These are phyloP conservation scores for Leucania comma DNA, from an alignment of 2,888 invertebrate species.

Conservation along the genomic window DNA sequence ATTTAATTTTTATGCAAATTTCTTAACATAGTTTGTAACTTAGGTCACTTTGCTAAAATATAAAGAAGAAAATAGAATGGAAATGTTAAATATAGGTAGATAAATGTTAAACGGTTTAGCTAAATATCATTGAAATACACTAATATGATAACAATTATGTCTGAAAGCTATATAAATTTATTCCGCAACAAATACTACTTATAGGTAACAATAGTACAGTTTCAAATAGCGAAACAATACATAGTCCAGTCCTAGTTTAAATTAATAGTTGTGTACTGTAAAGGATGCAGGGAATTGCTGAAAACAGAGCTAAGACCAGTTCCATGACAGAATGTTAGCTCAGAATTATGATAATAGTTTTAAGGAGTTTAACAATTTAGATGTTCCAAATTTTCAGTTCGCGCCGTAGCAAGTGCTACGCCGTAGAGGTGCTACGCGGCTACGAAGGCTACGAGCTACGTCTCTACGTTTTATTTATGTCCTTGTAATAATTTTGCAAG, in stretches of 20 bases:
- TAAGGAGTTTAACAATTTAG: constrained; percentile 81
- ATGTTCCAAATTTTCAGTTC: constrained; percentile 82
- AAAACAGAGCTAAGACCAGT: constrained; percentile 74
- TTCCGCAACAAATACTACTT: neutral
- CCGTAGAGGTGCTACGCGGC: constrained; percentile 71
- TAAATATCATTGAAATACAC: neutral
- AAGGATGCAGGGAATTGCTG: constrained; percentile 78
- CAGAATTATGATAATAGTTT: constrained; percentile 89
- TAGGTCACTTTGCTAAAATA: neutral
- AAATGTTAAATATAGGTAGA: neutral
- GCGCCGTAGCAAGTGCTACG: constrained; percentile 79
- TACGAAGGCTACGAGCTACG: constrained; percentile 76
- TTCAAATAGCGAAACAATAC: constrained; percentile 30
- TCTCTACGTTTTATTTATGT: constrained; percentile 83
- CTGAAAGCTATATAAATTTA: constrained; percentile 3
- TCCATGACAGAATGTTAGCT: constrained; percentile 84
- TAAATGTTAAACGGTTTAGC: neutral
- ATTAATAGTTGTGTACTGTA: constrained; percentile 73
- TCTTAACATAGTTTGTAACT: too few relatives aligned
- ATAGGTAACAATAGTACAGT: constrained; percentile 13
- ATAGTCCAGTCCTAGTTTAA: constrained; percentile 60
- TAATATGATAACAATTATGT: too few relatives aligned
- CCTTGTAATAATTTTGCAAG: constrained; percentile 80
- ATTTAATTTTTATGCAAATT: neutral
- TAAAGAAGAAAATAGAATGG: neutral